phyloP scores from a whole-genome alignment of 1,140 invertebrate genomes.

The Stenopsyche tienmushanensis region DNA sequence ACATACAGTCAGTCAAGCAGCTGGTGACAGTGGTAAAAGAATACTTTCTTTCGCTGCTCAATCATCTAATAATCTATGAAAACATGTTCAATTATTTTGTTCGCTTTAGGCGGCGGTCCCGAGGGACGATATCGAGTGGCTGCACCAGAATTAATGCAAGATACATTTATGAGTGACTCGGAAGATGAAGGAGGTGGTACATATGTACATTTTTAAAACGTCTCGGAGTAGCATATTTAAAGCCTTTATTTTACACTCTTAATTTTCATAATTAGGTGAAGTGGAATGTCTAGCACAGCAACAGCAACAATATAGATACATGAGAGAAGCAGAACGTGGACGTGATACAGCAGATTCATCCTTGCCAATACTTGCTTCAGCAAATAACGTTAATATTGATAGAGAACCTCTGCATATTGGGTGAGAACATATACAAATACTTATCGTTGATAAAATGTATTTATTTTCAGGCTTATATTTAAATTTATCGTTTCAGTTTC shows the following conservation, averaged over 20 bases:
- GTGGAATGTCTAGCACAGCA: constrained; percentile 59
- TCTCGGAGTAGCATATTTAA: not conserved
- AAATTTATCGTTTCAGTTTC: constrained; percentile 65
- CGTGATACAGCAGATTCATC: constrained; percentile 51
- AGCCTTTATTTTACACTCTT: not conserved
- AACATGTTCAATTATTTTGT: constrained; percentile 23
- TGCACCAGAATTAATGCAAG: constrained; percentile 98
- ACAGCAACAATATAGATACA: constrained; percentile 84
- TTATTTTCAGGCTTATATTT: not conserved
- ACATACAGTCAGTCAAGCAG: constrained; percentile 74
- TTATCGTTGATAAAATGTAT: not conserved
- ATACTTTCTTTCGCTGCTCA: no score
- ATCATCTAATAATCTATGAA: no score
- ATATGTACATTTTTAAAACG: not conserved
- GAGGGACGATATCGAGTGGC: constrained; percentile 94
- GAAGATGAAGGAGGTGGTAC: constrained; percentile 94
- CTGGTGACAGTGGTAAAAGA: constrained; percentile 59
- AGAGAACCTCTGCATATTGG: constrained; percentile 82
- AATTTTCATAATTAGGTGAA: constrained; percentile 63
- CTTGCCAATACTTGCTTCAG: constrained; percentile 58
- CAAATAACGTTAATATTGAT: constrained; percentile 88
- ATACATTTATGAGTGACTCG: constrained; percentile 97
- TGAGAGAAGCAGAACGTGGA: constrained; percentile 62
- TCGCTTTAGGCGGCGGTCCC: constrained; percentile 52
- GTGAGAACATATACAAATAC: constrained; percentile 56